A percentile compares a stretch with the other conserved stretches of the same genome.
Conservation (phyloP, 2,113 vertebrate genomes). For the Tetrax tetrax region DNA sequence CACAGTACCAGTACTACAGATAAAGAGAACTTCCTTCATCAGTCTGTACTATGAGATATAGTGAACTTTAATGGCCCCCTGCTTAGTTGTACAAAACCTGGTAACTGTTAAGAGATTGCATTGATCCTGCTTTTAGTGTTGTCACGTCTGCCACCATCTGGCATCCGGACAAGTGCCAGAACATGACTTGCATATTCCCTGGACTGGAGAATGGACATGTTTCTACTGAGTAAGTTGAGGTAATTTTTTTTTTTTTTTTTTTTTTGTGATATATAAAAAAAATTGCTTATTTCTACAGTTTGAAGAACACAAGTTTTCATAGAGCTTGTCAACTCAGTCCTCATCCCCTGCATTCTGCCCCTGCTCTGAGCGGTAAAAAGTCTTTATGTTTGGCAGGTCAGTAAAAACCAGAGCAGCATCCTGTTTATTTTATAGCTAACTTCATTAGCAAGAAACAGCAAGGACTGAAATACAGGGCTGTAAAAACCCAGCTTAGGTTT, state of each 20-base stretch:
- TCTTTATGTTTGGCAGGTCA: slow-evolving; percentile 54
- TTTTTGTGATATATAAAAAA: neutral
- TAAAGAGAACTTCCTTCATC: neutral
- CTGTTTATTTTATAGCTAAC: slow-evolving; percentile 64
- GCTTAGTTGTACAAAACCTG: neutral
- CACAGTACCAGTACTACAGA: neutral
- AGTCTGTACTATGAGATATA: neutral
- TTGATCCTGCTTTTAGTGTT: neutral
- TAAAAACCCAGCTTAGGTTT: slow-evolving; percentile 58
- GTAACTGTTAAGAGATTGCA: neutral
- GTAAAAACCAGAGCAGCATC: slow-evolving; percentile 37
- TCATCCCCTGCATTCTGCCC: neutral
- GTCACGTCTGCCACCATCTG: slow-evolving; percentile 1
- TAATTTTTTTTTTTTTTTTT: neutral
- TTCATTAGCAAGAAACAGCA: slow-evolving; percentile 70
- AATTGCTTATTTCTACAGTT: neutral
- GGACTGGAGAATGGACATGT: neutral
- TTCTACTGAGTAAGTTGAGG: neutral
- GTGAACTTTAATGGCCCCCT: neutral
- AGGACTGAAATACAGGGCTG: slow-evolving; percentile 66
- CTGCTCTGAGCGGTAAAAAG: neutral
- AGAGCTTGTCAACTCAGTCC: neutral
- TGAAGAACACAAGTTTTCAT: neutral
- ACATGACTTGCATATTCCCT: slow-evolving; percentile 21
- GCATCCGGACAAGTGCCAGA: neutral